Evolutionary conservation across 1,140 invertebrate species (phyloP).

Genomic region (Lasioglossum albipes): DNA sequence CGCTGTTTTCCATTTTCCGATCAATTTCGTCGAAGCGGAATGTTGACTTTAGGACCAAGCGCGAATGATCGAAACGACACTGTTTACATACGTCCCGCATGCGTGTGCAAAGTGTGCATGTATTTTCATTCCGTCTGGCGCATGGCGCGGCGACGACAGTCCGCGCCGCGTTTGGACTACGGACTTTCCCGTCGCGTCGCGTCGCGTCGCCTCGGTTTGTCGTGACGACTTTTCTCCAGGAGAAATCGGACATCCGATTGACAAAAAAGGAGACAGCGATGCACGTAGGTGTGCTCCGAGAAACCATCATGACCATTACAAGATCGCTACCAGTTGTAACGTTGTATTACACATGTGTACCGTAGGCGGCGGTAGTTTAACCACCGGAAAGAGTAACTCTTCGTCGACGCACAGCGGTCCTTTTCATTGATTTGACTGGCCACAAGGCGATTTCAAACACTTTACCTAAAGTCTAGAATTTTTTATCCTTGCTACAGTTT

Average conservation of each 20-base stretch:
- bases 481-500: too few relatives aligned
- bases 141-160: not conserved
- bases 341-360: not conserved
- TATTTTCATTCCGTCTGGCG: not conserved
- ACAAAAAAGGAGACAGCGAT: not conserved
- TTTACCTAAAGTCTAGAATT: too few relatives aligned
- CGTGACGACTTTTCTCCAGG: slow-evolving; percentile 10
- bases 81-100: not conserved
- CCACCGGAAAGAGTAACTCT: not conserved
- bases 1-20: too few relatives aligned
- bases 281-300: not conserved
- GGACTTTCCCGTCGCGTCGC: slow-evolving; percentile 6
- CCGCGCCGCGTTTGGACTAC: not conserved
- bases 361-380: not conserved
- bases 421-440: too few relatives aligned
- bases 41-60: not conserved
- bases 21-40: not conserved
- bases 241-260: slow-evolving; percentile 12
- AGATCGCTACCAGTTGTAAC: not conserved
- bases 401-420: not conserved
- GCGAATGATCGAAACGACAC: not conserved
- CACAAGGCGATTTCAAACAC: too few relatives aligned
- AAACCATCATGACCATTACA: not conserved
- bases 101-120: not conserved
- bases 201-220: not conserved